A percentile compares a stretch with the other conserved stretches of the same genome.
phyloP scores from a whole-genome alignment of 2,113 vertebrate genomes.

The Zeus faber region DNA sequence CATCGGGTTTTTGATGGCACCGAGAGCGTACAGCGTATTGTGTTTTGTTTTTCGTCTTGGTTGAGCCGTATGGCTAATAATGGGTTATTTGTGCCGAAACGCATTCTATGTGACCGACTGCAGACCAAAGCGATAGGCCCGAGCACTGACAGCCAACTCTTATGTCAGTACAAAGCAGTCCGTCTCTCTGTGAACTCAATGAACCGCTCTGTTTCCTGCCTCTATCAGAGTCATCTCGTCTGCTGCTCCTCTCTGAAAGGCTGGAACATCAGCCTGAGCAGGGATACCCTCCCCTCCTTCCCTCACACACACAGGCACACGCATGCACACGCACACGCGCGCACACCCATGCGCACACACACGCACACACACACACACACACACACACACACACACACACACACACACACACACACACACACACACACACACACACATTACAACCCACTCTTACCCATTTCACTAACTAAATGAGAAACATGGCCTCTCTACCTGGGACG shows the following conservation, averaged over 20 bases:
- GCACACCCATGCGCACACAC: too few species aligned
- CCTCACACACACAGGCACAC: too few species aligned
- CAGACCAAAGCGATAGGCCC: conserved; percentile 49
- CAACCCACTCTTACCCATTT: too few species aligned
- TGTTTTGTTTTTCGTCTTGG: neutral
- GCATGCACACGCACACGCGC: too few species aligned
- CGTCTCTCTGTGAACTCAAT: conserved; percentile 61
- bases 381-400: too few species aligned
- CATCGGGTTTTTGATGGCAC: neutral
- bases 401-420: too few species aligned
- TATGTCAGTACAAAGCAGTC: conserved; percentile 63
- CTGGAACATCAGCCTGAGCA: neutral
- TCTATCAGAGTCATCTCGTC: conserved; percentile 48
- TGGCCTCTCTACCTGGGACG: too few species aligned
- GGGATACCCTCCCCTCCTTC: too few species aligned
- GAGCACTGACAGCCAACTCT: conserved; percentile 47
- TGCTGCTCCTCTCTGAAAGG: conserved; percentile 39
- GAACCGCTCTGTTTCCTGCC: conserved; percentile 63
- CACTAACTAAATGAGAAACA: too few species aligned
- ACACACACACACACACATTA: too few species aligned
- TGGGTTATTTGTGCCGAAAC: conserved; percentile 40
- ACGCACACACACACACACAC: too few species aligned
- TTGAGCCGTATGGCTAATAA: conserved; percentile 20
- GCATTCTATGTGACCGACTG: conserved; percentile 25
- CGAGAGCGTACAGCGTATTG: neutral